Evolutionary conservation across 2,888 invertebrate genomes (phyloP).

Genomic region (Bellardia pandia): DNA sequence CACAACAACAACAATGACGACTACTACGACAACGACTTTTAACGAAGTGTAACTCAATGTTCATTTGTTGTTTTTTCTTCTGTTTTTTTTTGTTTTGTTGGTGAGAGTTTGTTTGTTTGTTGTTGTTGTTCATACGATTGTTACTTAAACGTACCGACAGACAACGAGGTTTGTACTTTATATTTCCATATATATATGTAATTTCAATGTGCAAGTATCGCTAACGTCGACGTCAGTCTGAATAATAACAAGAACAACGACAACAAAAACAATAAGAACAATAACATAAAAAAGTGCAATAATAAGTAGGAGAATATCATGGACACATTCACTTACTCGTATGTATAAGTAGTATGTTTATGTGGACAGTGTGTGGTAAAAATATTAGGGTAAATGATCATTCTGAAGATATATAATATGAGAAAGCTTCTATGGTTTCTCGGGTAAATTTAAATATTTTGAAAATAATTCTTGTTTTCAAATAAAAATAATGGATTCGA

Average conservation of each 20-base stretch:
- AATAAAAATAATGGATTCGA: no score
- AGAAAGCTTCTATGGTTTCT: no score
- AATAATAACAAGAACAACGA: slow-evolving; percentile 22
- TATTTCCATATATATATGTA: slow-evolving; percentile 49
- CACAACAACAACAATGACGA: slow-evolving; percentile 24
- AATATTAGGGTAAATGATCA: slow-evolving; percentile 8
- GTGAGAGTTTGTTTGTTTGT: not conserved
- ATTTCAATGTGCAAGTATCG: slow-evolving; percentile 58
- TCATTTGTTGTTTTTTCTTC: slow-evolving; percentile 19
- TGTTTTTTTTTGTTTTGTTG: not conserved
- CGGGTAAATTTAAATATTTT: no score
- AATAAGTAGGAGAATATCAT: slow-evolving; percentile 63
- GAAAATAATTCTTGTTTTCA: no score
- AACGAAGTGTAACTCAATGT: slow-evolving; percentile 61
- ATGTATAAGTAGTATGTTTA: slow-evolving; percentile 3
- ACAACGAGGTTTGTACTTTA: slow-evolving; percentile 45
- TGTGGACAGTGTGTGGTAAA: slow-evolving; percentile 25
- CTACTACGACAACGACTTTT: slow-evolving; percentile 47
- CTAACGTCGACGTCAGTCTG: slow-evolving; percentile 43
- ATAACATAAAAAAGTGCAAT: slow-evolving; percentile 53
- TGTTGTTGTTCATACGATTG: slow-evolving; percentile 19
- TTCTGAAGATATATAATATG: no score
- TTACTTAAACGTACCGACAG: slow-evolving; percentile 46
- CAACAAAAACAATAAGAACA: slow-evolving; percentile 9
- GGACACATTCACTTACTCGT: slow-evolving; percentile 49